Base-by-base conservation (phyloP, 23 tunicate genomes). In the Ciona savignyi region DNA sequence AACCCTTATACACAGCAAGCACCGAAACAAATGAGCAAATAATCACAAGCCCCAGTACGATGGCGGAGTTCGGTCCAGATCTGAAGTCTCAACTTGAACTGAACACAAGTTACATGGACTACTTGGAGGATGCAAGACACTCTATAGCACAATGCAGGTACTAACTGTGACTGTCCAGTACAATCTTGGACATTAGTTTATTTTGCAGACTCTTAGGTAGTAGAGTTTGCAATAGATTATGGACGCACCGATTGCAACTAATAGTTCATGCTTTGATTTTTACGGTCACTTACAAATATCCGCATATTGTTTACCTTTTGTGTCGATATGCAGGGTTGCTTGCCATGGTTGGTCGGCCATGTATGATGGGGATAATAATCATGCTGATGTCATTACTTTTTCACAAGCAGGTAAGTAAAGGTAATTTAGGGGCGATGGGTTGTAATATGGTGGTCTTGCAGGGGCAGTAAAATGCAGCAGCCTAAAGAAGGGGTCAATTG, bases 61-160 rank as follows among this genome's bases (percentile, higher is more conserved):
- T 85, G 97, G 97, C 91, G 22, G 97, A 91, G 60, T 84, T 91
- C 30, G 97, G 91, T n/a, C 86, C 86, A 19, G 97, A 91, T 51
- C 77, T 81, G 24, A 65, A 70, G 21, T 91, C 97, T 25, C 97
- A 84, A 29, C 65, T 84, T 60, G 72, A 75, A 3, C 70, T 91
- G 26, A 66, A 68, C 78, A 91, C 97, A 22, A 84, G 90, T 61
- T 91, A 91, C 64, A 91, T 91, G 97, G 97, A 91, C 72, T 91
- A 91, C 66, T 42, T 91, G 30, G 97, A 91, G 84, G 83, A 85
- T 51, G 90, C 90, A 1, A 84, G 80, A 62, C 23, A 30, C 30
- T 64, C 67, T 70, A 84, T 91, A 20, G 74, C 51, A n/a, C 89
- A 77, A 25, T 84, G 97, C 83, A 76, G 70, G 83, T 80, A 66